These are phyloP conservation scores for Pseudachorutes palmiensis DNA, from an alignment of 1,140 invertebrate species.

Conservation along the genomic window DNA sequence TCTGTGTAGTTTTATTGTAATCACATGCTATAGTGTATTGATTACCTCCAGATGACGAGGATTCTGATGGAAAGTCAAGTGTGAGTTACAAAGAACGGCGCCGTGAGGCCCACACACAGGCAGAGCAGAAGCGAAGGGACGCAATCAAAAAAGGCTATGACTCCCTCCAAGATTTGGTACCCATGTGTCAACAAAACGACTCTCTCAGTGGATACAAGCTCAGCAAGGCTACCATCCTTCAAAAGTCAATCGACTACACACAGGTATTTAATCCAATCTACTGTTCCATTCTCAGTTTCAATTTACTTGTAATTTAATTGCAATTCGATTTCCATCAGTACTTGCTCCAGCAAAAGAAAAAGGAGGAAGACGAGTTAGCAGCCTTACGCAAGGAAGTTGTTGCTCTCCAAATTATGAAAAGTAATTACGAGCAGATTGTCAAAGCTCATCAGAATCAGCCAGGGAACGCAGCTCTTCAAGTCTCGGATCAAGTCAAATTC, in stretches of 20 bases:
- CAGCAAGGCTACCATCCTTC: slow-evolving; percentile 89
- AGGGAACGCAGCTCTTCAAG: slow-evolving; percentile 69
- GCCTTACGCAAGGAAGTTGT: slow-evolving; percentile 90
- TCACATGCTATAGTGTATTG: too few relatives aligned
- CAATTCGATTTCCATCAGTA: slow-evolving; percentile 51
- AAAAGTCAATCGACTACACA: slow-evolving; percentile 85
- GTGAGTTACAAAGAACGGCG: slow-evolving; percentile 86
- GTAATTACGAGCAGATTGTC: slow-evolving; percentile 92
- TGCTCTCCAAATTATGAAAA: slow-evolving; percentile 82
- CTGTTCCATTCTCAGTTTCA: not conserved
- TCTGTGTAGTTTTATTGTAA: slow-evolving; percentile 24
- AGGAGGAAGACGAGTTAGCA: slow-evolving; percentile 85
- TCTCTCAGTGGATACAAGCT: slow-evolving; percentile 82
- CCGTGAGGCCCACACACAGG: slow-evolving; percentile 90
- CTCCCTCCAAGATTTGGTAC: slow-evolving; percentile 80
- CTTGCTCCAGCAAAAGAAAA: slow-evolving; percentile 79
- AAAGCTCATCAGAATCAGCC: slow-evolving; percentile 90
- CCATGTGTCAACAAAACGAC: slow-evolving; percentile 76
- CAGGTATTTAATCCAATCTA: slow-evolving; percentile 41
- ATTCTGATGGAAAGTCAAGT: slow-evolving; percentile 71
- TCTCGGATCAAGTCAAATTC: slow-evolving; percentile 92
- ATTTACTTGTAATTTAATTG: not conserved
- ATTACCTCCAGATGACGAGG: slow-evolving; percentile 86
- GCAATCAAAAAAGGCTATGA: slow-evolving; percentile 95
- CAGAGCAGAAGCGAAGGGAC: slow-evolving; percentile 92